Evolutionary conservation across 2,797 vertebrate genomes (phyloP), one percentile per base, ranked within the genome.

Genomic region (Dendrocincla tyrannina): DNA sequence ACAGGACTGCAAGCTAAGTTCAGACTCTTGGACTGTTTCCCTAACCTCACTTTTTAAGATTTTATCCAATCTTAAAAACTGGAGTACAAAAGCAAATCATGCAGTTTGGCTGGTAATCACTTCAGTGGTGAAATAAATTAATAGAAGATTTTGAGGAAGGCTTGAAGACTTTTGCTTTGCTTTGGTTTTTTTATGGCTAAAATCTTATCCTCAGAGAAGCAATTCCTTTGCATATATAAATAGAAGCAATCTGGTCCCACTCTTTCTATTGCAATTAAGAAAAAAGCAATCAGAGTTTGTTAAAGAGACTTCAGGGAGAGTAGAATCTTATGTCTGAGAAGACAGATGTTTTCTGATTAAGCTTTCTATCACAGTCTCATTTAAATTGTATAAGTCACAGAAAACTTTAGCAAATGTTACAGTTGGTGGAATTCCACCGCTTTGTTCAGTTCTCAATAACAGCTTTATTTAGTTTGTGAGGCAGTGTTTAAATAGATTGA

Each of bases 291-390:
- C 94, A 93, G 89, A 88, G 67, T 95, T 85, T 92, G 93, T 95
- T 91, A 91, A 94, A 92, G 59, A 88, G 91, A 85, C 89, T 91
- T 93, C 72, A 84, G 75, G 79, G 49, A 27, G 37, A 89, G 75
- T 44, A 52, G 78, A 91, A 58, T 89, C 87, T 92, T 96, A 75
- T 2, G 0, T 75, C 88, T 92, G 68, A 64, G 76, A 68, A 91
- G 85, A 74, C 96, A 96, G 94, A 96, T 95, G 96, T 96, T 95
- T 93, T 83, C 69, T 84, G 86, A 86, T 89, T 95, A 95, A 94
- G 53, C 46, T 91, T 96, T 91, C 93, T 91, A 9, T 47, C 3
- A 0, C 2, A 2, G 39, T 42, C 49, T 94, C 41, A 30, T 88
- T 93, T 94, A 75, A 85, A 82, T 78, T 59, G 53, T 60, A 4